Percentiles rank a stretch among this genome's conserved stretches.
These are phyloP conservation scores for Micromussa lordhowensis DNA, from an alignment of 92 coral and sea anemone species.

Conservation along the genomic window DNA sequence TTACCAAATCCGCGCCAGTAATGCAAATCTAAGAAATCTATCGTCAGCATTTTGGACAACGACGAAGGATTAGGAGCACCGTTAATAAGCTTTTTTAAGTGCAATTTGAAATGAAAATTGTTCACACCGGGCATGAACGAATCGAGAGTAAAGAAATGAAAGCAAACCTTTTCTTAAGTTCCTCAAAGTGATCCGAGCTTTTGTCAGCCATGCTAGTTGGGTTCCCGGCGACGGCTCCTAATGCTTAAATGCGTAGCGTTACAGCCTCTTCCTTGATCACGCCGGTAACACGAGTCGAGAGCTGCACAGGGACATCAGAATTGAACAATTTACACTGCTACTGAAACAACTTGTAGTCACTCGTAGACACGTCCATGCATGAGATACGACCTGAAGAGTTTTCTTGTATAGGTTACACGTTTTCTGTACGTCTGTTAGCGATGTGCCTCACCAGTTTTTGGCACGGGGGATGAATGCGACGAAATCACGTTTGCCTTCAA, in stretches of 20 bases:
- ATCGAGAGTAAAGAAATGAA: not conserved
- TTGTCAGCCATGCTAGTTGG: conserved; percentile 2
- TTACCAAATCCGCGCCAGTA: not conserved
- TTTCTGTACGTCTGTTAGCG: not conserved
- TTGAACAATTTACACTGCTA: not conserved
- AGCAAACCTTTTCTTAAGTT: conserved; percentile 44
- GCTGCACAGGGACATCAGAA: conserved; percentile 1
- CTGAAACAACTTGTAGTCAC: not conserved
- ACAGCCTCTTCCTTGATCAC: not conserved
- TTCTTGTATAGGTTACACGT: not conserved
- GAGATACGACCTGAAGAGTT: not conserved
- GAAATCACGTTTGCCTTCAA: not conserved
- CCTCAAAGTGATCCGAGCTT: conserved; percentile 32
- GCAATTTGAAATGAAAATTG: not conserved
- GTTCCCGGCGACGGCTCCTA: not conserved
- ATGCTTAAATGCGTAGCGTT: not conserved
- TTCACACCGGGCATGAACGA: not conserved
- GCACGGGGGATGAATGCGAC: not conserved
- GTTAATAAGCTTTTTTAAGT: not conserved
- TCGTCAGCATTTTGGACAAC: not conserved
- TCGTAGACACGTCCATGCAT: not conserved
- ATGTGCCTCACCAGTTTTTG: not conserved
- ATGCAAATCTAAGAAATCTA: not conserved
- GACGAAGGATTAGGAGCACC: not conserved
- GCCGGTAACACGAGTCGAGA: not conserved